Evolutionary conservation across 2,888 invertebrate genomes (phyloP).

Genomic region (Eutolmus rufibarbis): DNA sequence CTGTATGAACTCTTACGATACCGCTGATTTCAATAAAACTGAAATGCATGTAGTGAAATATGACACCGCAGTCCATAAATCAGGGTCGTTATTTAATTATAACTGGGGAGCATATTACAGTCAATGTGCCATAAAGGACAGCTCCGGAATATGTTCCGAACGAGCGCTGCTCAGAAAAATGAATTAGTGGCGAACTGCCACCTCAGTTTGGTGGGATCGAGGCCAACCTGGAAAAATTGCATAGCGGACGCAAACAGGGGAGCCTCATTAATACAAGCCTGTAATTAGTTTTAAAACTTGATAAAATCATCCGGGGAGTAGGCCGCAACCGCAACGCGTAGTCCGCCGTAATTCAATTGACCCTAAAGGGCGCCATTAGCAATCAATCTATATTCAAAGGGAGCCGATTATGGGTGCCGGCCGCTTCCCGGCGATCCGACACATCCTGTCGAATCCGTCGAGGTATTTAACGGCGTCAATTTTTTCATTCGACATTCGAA

Average conservation of each 20-base stretch:
- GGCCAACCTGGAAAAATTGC: neutral
- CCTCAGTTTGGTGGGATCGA: neutral
- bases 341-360: neutral
- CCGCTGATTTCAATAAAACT: neutral
- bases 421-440: neutral
- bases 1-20: neutral
- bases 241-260: neutral
- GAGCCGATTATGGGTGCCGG: neutral
- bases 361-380: neutral
- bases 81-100: neutral
- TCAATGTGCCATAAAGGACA: neutral
- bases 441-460: neutral
- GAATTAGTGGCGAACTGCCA: neutral
- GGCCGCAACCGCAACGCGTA: neutral
- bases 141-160: neutral
- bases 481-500: constrained; percentile 14
- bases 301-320: neutral
- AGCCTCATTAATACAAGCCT: neutral
- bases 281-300: neutral
- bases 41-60: neutral
- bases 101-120: neutral
- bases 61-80: neutral
- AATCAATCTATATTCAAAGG: neutral
- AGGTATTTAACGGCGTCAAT: neutral
- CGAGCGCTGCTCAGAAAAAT: neutral